These are phyloP conservation scores for Sciurus vulgaris DNA, from an alignment of 2,797 vertebrate species.

Conservation along the genomic window DNA sequence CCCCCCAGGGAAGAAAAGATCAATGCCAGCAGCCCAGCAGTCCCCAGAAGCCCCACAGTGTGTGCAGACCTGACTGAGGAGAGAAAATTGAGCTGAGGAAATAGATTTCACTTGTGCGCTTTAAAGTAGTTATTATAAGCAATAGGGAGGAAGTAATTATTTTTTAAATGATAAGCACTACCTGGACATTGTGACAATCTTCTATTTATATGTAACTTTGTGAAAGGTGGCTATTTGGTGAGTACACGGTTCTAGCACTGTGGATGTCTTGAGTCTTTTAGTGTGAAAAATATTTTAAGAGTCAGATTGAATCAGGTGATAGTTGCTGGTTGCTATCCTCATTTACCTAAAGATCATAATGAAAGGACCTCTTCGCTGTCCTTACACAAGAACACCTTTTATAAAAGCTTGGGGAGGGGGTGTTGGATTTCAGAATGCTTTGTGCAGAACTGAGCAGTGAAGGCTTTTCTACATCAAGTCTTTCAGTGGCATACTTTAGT, in stretches of 20 bases:
- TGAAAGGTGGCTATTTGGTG: constrained; percentile 66
- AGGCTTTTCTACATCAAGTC: background rate
- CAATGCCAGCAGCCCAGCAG: constrained; percentile 69
- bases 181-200: constrained; percentile 75
- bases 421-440: background rate
- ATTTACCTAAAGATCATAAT: constrained; percentile 31
- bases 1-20: constrained; percentile 62
- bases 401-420: background rate
- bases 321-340: constrained; percentile 30
- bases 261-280: constrained; percentile 25
- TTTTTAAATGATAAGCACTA: constrained; percentile 80
- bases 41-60: constrained; percentile 38
- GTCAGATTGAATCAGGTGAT: constrained; percentile 34
- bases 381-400: background rate
- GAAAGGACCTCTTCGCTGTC: constrained; percentile 12
- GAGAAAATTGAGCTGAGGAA: constrained; percentile 82
- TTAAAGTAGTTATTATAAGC: constrained; percentile 82
- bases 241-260: background rate
- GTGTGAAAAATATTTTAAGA: constrained; percentile 66
- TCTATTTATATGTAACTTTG: constrained; percentile 75
- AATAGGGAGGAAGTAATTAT: constrained; percentile 83
- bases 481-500: background rate
- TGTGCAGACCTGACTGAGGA: constrained; percentile 60
- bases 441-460: constrained; percentile 64
- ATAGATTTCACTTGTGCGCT: constrained; percentile 79